phyloP scores from a whole-genome alignment of 2,113 vertebrate genomes.

The Columbina picui region DNA sequence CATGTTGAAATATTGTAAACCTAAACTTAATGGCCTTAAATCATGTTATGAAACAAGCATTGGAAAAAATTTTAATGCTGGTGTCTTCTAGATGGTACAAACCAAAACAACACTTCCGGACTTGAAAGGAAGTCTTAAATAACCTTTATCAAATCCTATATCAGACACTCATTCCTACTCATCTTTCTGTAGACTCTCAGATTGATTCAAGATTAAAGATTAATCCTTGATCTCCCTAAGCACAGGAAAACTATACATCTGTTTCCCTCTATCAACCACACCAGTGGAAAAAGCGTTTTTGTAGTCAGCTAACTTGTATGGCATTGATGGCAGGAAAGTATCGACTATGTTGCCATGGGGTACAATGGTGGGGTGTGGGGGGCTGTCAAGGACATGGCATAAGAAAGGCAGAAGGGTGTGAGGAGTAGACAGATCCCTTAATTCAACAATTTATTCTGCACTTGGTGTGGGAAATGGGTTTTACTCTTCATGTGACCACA shows the following conservation, averaged over 20 bases:
- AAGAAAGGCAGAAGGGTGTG: neutral
- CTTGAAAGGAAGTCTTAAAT: neutral
- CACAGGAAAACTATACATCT: neutral
- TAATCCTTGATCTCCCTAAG: neutral
- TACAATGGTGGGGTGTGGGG: rapidly evolving
- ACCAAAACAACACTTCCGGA: neutral
- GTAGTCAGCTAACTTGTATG: neutral
- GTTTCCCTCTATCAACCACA: neutral
- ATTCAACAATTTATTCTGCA: neutral
- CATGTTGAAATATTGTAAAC: neutral
- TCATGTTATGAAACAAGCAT: neutral
- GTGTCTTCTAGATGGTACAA: neutral
- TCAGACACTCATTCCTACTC: neutral
- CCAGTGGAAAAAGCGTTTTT: neutral
- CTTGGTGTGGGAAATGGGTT: rapidly evolving
- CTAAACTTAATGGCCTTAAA: neutral
- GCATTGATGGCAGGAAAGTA: neutral
- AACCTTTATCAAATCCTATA: neutral
- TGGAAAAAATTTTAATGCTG: neutral
- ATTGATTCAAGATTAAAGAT: neutral
- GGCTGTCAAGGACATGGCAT: neutral
- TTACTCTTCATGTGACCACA: neutral
- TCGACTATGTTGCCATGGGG: neutral
- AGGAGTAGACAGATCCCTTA: neutral
- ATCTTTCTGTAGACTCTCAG: neutral